Base-by-base conservation (phyloP, 2,888 invertebrate species). In the Lampropteryx suffumata region DNA sequence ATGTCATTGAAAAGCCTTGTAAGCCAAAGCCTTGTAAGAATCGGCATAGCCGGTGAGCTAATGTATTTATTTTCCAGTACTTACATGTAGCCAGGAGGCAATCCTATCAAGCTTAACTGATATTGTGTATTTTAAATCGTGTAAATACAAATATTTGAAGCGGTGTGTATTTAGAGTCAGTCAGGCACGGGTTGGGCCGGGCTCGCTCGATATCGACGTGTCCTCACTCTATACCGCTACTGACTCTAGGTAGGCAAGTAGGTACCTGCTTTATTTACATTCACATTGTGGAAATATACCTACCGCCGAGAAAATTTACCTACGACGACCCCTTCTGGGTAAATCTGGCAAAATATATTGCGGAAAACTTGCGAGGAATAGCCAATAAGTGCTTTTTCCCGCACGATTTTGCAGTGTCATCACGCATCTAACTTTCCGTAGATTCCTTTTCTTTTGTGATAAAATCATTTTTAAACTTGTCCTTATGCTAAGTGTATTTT, bases 71-170 rank as follows among this genome's bases (percentile, higher is more conserved):
- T n/a, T n/a, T n/a, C n/a, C n/a, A n/a, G n/a, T n/a, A n/a, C n/a
- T n/a, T n/a, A n/a, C n/a, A 17, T 17, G 17, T 17, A 17, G 17
- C 2, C 4, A 17, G 17, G 2, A 17, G 17, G 4, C 34, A 41
- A 48, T 58, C 30, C 12, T 44, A 45, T 48, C 41, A 51, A 40
- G 41, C 21, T 33, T 48, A 32, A 8, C 32, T 56, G 40, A 42
- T 47, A 47, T 40, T 45, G 46, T 53, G 43, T 48, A 4, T 17
- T 17, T 17, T 50, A 59, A 58, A 63, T 66, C 64, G 63, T 65
- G 65, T 60, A 61, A 62, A 64, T 55, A 69, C 65, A 69, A 69
- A 71, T 71, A 73, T 73, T 72, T 61, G 67, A 68, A 64, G 58
- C 60, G 60, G 50, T 67, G 65, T 67, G 66, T 72, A 65, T 68